A percentile compares a stretch with the other conserved stretches of the same genome.
phyloP scores from a whole-genome alignment of 2,888 invertebrate genomes.

The Volucella zonaria region DNA sequence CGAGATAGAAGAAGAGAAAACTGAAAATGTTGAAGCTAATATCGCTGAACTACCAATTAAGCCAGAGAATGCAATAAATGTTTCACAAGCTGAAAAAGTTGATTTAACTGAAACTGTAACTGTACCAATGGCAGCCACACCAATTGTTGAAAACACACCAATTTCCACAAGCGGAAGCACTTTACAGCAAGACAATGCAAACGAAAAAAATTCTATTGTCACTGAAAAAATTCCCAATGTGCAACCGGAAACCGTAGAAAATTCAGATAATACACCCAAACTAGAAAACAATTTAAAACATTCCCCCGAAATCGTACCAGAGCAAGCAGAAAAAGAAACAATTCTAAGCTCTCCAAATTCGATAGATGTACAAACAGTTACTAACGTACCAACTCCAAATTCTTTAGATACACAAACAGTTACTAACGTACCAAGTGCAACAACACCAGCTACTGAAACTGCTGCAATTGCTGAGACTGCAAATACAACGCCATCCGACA shows the following conservation, averaged over 20 bases:
- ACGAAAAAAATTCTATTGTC: background rate
- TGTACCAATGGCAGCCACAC: background rate
- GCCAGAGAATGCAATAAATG: slow-evolving; percentile 11
- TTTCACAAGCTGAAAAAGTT: background rate
- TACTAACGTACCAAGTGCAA: background rate
- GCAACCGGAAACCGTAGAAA: background rate
- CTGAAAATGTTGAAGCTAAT: background rate
- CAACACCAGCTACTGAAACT: background rate
- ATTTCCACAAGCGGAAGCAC: background rate
- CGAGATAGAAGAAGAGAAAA: background rate
- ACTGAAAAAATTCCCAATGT: background rate
- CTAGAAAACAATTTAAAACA: background rate
- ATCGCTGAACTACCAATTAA: slow-evolving; percentile 27
- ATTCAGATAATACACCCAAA: too few species aligned
- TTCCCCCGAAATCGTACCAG: too few species aligned
- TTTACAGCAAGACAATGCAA: slow-evolving; percentile 71
- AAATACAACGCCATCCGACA: background rate
- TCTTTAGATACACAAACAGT: background rate
- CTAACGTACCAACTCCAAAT: background rate
- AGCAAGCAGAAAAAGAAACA: too few species aligned
- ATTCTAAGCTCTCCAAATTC: too few species aligned
- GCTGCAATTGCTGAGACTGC: background rate
- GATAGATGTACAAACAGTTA: background rate
- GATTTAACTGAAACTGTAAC: slow-evolving; percentile 11
- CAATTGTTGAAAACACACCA: too few species aligned